Conservation (phyloP, 1,140 invertebrate species). For the Cydia strobilella region DNA sequence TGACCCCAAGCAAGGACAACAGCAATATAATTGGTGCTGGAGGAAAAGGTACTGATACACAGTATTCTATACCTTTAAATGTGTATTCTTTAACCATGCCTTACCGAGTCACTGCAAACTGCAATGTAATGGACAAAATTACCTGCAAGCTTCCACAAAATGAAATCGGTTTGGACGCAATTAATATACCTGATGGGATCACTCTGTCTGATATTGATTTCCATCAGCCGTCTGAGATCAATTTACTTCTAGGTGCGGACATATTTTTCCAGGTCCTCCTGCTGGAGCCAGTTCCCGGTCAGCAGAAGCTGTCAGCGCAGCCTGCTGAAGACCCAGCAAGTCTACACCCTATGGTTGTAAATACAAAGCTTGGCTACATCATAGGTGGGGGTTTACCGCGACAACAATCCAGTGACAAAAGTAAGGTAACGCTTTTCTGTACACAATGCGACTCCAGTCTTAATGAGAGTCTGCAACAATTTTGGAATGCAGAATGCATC, state of each 20-base stretch:
- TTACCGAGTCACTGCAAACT: not conserved
- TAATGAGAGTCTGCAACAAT: not conserved
- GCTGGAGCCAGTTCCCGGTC: not conserved
- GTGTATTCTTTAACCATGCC: conserved; percentile 8
- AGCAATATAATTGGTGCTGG: conserved; percentile 13
- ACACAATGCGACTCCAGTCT: not conserved
- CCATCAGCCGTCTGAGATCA: conserved; percentile 6
- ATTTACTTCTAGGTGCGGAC: conserved; percentile 26
- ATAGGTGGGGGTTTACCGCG: conserved; percentile 14
- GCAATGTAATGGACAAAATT: conserved; percentile 18
- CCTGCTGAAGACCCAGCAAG: not conserved
- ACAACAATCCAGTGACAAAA: conserved; percentile 5
- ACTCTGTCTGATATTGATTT: conserved; percentile 10
- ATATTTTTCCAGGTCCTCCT: conserved; percentile 31
- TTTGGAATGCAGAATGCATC: conserved; percentile 13
- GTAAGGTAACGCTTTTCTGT: conserved; percentile 19
- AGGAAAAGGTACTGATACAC: not conserved
- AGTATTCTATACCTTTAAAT: conserved; percentile 12
- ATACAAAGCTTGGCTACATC: conserved; percentile 28
- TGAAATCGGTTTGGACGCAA: not conserved
- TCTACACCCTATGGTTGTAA: not conserved
- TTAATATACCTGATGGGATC: not conserved
- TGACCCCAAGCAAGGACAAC: not conserved
- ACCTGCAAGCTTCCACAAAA: conserved; percentile 18
- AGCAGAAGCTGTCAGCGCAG: not conserved